Evolutionary conservation across 2,113 vertebrate species (phyloP).

Genomic region (Colossoma macropomum): DNA sequence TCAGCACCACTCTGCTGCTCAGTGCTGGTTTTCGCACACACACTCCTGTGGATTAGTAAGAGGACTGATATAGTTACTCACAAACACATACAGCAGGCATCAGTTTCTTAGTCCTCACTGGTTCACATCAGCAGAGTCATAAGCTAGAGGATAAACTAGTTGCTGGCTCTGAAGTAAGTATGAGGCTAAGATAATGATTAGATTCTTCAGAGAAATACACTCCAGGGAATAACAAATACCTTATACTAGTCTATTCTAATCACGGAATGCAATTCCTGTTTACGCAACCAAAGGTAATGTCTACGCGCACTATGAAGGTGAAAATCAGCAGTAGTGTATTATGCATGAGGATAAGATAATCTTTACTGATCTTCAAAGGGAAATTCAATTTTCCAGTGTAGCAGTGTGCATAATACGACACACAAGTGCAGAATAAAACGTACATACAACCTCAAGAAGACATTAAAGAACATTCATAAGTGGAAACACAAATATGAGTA

Average conservation of each 20-base stretch:
- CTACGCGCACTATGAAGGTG: neutral
- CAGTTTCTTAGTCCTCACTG: neutral
- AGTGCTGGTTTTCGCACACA: slow-evolving; percentile 54
- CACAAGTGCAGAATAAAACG: neutral
- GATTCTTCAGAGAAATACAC: neutral
- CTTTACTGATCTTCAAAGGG: neutral
- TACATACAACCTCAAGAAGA: neutral
- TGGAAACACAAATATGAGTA: too few species aligned
- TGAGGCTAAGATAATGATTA: neutral
- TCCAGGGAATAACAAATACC: neutral
- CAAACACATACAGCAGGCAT: neutral
- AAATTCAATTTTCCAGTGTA: neutral
- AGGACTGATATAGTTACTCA: neutral
- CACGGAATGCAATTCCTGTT: neutral
- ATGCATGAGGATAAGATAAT: too few species aligned
- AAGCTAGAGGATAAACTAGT: neutral
- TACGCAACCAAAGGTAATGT: neutral
- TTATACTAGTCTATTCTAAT: neutral
- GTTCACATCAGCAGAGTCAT: slow-evolving; percentile 1
- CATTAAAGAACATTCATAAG: neutral
- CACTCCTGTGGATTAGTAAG: slow-evolving; percentile 63
- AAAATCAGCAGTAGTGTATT: neutral
- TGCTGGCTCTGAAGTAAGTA: slow-evolving; percentile 13
- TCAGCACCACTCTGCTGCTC: slow-evolving; percentile 64
- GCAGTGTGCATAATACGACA: neutral